phyloP scores from a whole-genome alignment of 2,888 invertebrate species.

The Punctoribates punctum region DNA sequence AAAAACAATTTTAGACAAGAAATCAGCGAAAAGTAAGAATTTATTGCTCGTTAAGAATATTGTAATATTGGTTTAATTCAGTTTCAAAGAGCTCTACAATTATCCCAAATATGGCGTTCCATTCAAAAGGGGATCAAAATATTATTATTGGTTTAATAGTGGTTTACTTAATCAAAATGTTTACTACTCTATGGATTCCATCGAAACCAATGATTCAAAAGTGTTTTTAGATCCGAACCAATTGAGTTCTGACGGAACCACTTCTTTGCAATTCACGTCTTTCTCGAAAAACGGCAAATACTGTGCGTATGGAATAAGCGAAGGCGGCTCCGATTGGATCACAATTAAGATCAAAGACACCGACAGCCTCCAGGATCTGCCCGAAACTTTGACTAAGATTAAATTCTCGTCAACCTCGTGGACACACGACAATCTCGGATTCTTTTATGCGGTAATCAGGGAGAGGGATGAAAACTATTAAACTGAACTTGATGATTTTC shows the following conservation, averaged over 20 bases:
- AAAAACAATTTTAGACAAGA: slow-evolving; percentile 11
- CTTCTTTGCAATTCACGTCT: slow-evolving; percentile 42
- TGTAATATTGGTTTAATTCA: not conserved
- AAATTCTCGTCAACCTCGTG: slow-evolving; percentile 56
- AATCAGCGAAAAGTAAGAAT: slow-evolving; percentile 36
- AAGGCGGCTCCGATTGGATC: slow-evolving; percentile 57
- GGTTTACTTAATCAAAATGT: slow-evolving; percentile 41
- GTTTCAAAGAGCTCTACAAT: slow-evolving; percentile 38
- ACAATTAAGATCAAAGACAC: slow-evolving; percentile 54
- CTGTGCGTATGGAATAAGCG: slow-evolving; percentile 56
- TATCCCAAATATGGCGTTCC: slow-evolving; percentile 37
- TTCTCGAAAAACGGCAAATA: slow-evolving; percentile 54
- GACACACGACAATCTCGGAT: slow-evolving; percentile 56
- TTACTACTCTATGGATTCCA: slow-evolving; percentile 20
- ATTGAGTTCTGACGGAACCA: slow-evolving; percentile 43
- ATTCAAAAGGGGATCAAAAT: slow-evolving; percentile 40
- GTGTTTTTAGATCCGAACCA: slow-evolving; percentile 44
- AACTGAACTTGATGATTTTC: not conserved
- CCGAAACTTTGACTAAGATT: slow-evolving; percentile 54
- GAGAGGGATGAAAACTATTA: no score
- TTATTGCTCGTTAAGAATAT: not conserved
- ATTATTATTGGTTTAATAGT: slow-evolving; percentile 37
- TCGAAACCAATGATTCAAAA: not conserved
- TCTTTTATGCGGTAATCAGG: slow-evolving; percentile 54
- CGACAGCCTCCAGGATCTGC: slow-evolving; percentile 54